A percentile compares a stretch with the other conserved stretches of the same genome.
Conservation (phyloP, 2,888 invertebrate species). For the Bombylius discolor region DNA sequence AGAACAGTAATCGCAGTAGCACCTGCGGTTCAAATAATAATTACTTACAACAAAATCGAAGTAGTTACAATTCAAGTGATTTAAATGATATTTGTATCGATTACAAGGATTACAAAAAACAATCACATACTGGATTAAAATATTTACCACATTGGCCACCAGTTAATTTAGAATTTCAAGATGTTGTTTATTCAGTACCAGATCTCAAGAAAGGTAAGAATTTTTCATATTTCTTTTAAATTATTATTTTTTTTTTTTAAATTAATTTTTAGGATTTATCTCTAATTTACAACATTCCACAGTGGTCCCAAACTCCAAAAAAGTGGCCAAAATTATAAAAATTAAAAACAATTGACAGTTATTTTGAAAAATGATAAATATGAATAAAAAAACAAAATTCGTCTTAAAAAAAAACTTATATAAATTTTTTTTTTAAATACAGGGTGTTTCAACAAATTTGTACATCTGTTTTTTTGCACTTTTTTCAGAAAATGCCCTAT, state of each 20-base stretch:
- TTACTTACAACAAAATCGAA: neutral
- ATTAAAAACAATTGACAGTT: too few species aligned
- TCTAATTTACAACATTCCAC: too few species aligned
- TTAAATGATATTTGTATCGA: conserved; percentile 5
- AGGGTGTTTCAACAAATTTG: too few species aligned
- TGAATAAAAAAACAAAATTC: too few species aligned
- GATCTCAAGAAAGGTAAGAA: conserved; percentile 50
- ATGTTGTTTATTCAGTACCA: conserved; percentile 68
- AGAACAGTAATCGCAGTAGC: neutral
- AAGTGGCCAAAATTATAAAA: too few species aligned
- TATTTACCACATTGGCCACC: conserved; percentile 53
- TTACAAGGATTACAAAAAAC: neutral
- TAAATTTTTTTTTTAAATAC: too few species aligned
- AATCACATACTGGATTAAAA: conserved; percentile 29
- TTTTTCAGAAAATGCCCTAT: too few species aligned
- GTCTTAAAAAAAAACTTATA: too few species aligned
- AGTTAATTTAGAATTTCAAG: conserved; percentile 71
- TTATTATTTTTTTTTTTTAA: neutral
- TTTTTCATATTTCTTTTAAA: neutral
- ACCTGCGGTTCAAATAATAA: neutral
- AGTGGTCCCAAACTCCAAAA: too few species aligned
- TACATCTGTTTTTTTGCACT: too few species aligned
- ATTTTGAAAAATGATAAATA: too few species aligned
- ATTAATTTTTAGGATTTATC: neutral
- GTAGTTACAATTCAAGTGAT: conserved; percentile 4